A percentile compares a stretch with the other conserved stretches of the same genome.
These are phyloP conservation scores for Drosophila parthenogenetica DNA, from an alignment of 2,888 invertebrate species.

Conservation along the genomic window DNA sequence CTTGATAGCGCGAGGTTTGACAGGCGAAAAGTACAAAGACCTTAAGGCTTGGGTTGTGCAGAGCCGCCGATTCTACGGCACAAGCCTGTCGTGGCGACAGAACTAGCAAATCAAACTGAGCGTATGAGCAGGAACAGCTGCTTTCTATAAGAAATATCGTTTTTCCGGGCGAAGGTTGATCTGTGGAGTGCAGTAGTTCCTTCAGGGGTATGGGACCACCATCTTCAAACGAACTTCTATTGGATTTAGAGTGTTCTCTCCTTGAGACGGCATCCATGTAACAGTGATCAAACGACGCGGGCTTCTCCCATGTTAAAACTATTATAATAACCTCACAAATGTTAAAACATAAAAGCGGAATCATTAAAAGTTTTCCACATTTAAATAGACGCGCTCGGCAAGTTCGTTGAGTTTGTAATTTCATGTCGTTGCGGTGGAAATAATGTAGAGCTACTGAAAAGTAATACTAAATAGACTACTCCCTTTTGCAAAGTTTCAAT, in stretches of 20 bases:
- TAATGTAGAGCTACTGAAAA: background rate
- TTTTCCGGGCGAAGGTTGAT: background rate
- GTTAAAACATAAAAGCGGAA: background rate
- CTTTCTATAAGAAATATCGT: background rate
- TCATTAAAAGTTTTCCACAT: background rate
- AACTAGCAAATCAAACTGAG: background rate
- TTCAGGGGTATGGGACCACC: background rate
- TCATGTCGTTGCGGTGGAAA: background rate
- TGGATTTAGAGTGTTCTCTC: background rate
- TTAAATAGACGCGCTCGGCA: background rate
- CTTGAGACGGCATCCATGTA: conserved; percentile 2
- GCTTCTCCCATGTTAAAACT: background rate
- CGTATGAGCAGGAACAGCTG: background rate
- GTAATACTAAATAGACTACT: no score
- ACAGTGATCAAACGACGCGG: background rate
- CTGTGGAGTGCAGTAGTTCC: background rate
- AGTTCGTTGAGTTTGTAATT: background rate
- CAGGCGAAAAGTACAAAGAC: conserved; percentile 11
- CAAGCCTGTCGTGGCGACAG: conserved; percentile 16
- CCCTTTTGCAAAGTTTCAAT: no score
- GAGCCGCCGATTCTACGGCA: conserved; percentile 14
- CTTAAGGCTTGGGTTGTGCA: conserved; percentile 17
- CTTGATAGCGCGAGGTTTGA: background rate
- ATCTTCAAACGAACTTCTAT: background rate
- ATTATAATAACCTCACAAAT: background rate